phyloP scores from a whole-genome alignment of 2,797 vertebrate species.

The Clangula hyemalis region DNA sequence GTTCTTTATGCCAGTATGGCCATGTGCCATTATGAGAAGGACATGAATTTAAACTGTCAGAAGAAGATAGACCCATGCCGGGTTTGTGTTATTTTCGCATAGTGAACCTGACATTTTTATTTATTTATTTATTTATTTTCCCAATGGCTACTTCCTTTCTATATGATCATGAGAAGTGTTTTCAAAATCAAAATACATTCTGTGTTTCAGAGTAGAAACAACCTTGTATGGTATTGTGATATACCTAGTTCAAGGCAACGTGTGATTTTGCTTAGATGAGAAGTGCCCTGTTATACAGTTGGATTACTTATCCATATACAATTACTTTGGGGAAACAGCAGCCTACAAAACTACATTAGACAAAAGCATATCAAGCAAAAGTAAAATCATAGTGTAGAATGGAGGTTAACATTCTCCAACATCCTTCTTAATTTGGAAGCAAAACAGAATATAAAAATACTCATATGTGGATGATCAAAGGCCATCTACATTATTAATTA shows the following conservation, averaged over 20 bases:
- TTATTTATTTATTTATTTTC: not conserved
- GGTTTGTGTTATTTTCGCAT: not conserved
- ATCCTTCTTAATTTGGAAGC: not conserved
- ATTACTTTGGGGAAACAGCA: fast-evolving
- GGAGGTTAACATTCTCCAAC: not conserved
- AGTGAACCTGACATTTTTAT: not conserved
- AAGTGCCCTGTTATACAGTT: not conserved
- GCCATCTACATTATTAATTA: constrained; percentile 1
- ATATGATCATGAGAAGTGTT: not conserved
- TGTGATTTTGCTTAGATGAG: not conserved
- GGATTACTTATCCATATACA: not conserved
- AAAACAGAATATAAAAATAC: constrained; percentile 18
- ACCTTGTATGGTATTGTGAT: not conserved
- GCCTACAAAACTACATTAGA: not conserved
- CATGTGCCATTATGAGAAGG: not conserved
- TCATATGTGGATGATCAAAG: constrained; percentile 22
- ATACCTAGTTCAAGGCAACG: not conserved
- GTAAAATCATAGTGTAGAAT: not conserved
- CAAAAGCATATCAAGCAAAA: not conserved
- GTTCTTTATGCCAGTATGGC: constrained; percentile 11
- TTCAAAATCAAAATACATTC: not conserved
- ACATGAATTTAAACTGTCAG: constrained; percentile 33
- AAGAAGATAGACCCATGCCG: not conserved
- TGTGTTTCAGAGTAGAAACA: not conserved
- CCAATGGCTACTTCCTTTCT: not conserved